Evolutionary conservation across 2,113 vertebrate genomes (phyloP).

Genomic region (Amblyopsis rosae): DNA sequence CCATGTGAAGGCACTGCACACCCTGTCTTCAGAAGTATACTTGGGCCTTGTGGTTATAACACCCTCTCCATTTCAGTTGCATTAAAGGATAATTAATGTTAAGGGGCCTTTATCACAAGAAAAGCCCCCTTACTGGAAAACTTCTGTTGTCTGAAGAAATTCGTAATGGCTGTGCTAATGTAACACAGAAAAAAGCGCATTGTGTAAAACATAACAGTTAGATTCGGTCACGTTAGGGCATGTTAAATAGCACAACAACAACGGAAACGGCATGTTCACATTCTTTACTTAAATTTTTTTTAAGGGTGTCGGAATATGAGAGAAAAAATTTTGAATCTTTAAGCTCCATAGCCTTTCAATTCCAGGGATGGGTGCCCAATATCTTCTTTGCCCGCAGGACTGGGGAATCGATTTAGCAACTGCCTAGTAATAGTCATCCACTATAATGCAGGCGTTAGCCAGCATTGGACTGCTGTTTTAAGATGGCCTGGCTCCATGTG

Average conservation of each 20-base stretch:
- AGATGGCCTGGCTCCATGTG: neutral
- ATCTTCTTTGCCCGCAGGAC: conserved; percentile 7
- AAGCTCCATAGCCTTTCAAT: neutral
- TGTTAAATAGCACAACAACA: too few species aligned
- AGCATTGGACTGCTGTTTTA: neutral
- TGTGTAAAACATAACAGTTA: too few species aligned
- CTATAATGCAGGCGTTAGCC: conserved; percentile 9
- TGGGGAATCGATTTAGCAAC: conserved; percentile 6
- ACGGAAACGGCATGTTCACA: too few species aligned
- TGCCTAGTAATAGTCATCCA: neutral
- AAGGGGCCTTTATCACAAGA: neutral
- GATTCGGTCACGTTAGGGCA: too few species aligned
- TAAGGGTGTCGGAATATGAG: too few species aligned
- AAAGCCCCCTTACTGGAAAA: too few species aligned
- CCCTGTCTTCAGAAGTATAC: too few species aligned
- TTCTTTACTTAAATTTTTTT: too few species aligned
- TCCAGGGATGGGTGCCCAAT: neutral
- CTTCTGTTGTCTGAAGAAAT: too few species aligned
- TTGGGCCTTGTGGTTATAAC: conserved; percentile 13
- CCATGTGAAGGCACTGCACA: too few species aligned
- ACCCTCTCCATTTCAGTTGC: conserved; percentile 16
- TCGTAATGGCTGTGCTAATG: too few species aligned
- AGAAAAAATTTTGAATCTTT: neutral
- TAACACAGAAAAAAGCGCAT: too few species aligned
- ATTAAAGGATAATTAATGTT: neutral